Base-by-base conservation (phyloP, 2,888 invertebrate species). In the Apamea epomidion region DNA sequence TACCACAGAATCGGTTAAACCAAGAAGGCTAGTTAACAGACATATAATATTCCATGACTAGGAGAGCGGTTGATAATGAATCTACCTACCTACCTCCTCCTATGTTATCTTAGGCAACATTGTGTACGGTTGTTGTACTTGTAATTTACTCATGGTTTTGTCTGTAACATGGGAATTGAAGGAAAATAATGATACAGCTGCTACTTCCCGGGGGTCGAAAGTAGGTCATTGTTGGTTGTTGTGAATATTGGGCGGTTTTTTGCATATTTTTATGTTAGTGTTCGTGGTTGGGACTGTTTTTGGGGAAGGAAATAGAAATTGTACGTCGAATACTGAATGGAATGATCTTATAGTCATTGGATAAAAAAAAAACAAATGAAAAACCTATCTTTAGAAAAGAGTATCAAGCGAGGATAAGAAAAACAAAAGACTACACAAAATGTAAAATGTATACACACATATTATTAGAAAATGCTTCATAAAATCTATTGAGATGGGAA, bases 1-100 rank as follows among this genome's bases (percentile, higher is more conserved):
- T 74, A 64, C 42, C 14, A 68, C 45, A 78, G 76, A 85, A 72
- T 78, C 70, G 67, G 73, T 74, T 72, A 73, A 70, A 32, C 74
- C 75, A 75, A 79, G 78, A 67, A 72, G 71, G 60, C 69, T 74
- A 71, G 65, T 87, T 81, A 87, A 70, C 72, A 68, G 14, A 58
- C 48, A 91, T 92, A 89, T 91, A 91, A 90, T 93, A 93, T 93
- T 93, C 93, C 91, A 93, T 93, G 92, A 93, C 86, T 89, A 82
- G 71, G 58, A 21, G 69, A 90, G 86, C 78, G 84, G 86, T 84
- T 89, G 87, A 88, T 88, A 88, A 75, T 68, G 69, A 37, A 60
- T 25, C 48, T 51, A 45, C 37, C 21, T 70, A 71, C n/a, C 21
- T 71, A 71, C n/a, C 58, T 42, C 65, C 65, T 82, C 1, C 68